phyloP scores from a whole-genome alignment of 2,888 invertebrate species.

The Philereme transversata region DNA sequence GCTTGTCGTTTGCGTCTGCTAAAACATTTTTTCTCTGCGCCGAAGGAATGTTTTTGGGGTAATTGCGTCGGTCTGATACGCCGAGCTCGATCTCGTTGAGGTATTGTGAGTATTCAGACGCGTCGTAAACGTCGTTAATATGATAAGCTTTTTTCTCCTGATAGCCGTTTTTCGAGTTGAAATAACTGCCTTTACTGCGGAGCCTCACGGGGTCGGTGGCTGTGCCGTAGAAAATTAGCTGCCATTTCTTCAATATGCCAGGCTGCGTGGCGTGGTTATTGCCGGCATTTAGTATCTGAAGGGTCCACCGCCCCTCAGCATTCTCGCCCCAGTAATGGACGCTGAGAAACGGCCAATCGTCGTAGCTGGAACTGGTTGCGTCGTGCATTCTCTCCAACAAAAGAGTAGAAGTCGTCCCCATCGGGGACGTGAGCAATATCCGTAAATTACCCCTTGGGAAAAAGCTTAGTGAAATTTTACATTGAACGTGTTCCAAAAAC shows the following conservation, averaged over 20 bases:
- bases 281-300: conserved; percentile 90
- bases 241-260: conserved; percentile 96
- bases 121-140: conserved; percentile 86
- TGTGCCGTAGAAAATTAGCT: conserved; percentile 97
- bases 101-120: conserved; percentile 84
- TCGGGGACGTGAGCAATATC: conserved; percentile 94
- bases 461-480: conserved; percentile 95
- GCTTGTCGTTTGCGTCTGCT: conserved; percentile 85
- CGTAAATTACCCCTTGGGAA: conserved; percentile 97
- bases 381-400: conserved; percentile 97
- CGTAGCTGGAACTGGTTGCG: conserved; percentile 95
- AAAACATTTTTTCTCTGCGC: conserved; percentile 84
- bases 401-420: conserved; percentile 96
- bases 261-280: conserved; percentile 92
- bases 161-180: conserved; percentile 73
- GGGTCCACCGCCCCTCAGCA: conserved; percentile 93
- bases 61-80: conserved; percentile 85
- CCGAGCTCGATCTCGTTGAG: conserved; percentile 78
- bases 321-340: conserved; percentile 99
- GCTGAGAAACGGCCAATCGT: conserved; percentile 99
- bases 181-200: conserved; percentile 81
- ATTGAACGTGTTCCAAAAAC: conserved; percentile 98
- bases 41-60: conserved; percentile 86
- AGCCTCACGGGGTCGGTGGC: conserved; percentile 92
- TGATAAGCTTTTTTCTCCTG: conserved; percentile 82